Percentiles rank a stretch among this genome's conserved stretches.
These are phyloP conservation scores for Alentia gelatinosa DNA, from an alignment of 2,888 invertebrate species.

Conservation along the genomic window DNA sequence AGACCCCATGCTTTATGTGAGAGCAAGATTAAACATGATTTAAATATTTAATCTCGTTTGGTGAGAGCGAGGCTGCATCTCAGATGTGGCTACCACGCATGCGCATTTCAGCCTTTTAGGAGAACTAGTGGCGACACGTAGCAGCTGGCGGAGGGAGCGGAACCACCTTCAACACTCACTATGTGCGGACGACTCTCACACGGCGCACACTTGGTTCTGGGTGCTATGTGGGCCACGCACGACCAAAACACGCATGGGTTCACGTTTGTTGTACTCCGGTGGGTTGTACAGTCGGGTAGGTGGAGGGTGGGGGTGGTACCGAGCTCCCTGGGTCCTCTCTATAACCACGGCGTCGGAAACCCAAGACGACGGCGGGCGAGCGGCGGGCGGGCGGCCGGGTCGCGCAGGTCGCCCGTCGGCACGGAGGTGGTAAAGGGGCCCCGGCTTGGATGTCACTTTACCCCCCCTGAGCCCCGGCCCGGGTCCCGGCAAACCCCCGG, in stretches of 20 bases:
- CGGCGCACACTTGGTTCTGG: too few relatives aligned
- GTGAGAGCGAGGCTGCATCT: too few relatives aligned
- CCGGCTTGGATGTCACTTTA: neutral
- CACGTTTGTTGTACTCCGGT: neutral
- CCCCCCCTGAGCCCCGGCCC: neutral
- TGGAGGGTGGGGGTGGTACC: neutral
- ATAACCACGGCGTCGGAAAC: neutral
- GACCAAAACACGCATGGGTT: neutral
- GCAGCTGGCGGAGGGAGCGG: too few relatives aligned
- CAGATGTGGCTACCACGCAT: too few relatives aligned
- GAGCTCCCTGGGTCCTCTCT: neutral
- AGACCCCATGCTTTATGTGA: too few relatives aligned
- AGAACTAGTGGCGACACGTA: too few relatives aligned
- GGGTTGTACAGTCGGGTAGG: neutral
- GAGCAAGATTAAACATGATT: too few relatives aligned
- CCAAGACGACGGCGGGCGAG: neutral
- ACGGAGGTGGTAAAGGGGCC: neutral
- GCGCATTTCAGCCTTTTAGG: too few relatives aligned
- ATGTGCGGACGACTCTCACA: too few relatives aligned
- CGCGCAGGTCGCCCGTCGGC: neutral
- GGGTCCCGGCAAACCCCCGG: neutral
- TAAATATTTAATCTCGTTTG: too few relatives aligned
- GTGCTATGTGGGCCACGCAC: slow-evolving; percentile 1
- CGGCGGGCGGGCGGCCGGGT: neutral
- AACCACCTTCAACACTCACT: too few relatives aligned